These are phyloP conservation scores for Crossoptilon crossoptilon DNA, from an alignment of 2,797 vertebrate species.

Conservation along the genomic window DNA sequence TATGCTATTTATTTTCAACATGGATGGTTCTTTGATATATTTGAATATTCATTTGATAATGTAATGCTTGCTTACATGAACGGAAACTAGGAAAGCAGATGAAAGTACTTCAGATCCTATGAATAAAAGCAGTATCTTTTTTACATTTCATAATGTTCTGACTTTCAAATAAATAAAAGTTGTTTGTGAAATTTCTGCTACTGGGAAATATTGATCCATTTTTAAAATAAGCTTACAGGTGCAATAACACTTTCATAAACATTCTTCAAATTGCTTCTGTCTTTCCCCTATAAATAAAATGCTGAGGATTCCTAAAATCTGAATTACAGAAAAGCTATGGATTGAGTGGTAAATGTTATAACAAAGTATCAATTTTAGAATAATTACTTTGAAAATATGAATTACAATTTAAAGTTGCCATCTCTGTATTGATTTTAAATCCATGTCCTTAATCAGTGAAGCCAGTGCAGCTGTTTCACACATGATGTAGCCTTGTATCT, in stretches of 20 bases:
- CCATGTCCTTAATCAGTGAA: not conserved
- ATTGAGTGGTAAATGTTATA: slow-evolving; percentile 56
- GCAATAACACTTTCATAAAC: slow-evolving; percentile 56
- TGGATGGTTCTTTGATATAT: slow-evolving; percentile 35
- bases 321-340: slow-evolving; percentile 59
- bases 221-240: slow-evolving; percentile 46
- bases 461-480: not conserved
- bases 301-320: slow-evolving; percentile 61
- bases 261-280: slow-evolving; percentile 60
- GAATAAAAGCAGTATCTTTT: slow-evolving; percentile 38
- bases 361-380: slow-evolving; percentile 64
- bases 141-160: slow-evolving; percentile 20
- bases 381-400: slow-evolving; percentile 73
- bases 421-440: not conserved
- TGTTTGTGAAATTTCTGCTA: slow-evolving; percentile 23
- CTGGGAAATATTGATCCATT: not conserved
- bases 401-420: slow-evolving; percentile 72
- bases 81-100: slow-evolving; percentile 22
- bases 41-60: slow-evolving; percentile 67
- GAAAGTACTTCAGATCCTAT: slow-evolving; percentile 44
- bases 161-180: slow-evolving; percentile 29
- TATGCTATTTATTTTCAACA: slow-evolving; percentile 58
- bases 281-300: slow-evolving; percentile 56
- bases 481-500: not conserved
- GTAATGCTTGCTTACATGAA: slow-evolving; percentile 39